phyloP scores from a whole-genome alignment of 2,113 vertebrate genomes.

The Picathartes gymnocephalus region DNA sequence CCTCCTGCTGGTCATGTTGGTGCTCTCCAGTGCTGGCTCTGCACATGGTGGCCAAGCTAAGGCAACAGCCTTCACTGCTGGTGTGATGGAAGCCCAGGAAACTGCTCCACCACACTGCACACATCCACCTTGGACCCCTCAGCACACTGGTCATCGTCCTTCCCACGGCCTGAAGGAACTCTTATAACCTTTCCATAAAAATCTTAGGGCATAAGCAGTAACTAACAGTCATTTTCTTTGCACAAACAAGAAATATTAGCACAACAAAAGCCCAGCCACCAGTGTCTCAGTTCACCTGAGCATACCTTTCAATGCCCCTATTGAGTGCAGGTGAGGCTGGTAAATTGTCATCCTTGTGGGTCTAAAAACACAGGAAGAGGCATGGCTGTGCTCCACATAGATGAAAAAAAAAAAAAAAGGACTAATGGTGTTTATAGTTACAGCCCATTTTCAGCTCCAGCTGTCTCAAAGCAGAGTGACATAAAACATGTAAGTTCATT shows the following conservation, averaged over 20 bases:
- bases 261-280: not conserved
- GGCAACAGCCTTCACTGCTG: not conserved
- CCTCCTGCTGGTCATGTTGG: not conserved
- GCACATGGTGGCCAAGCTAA: not conserved
- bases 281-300: not conserved
- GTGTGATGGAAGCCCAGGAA: not conserved
- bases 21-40: fast-evolving
- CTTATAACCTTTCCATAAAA: not conserved
- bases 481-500: constrained; percentile 30
- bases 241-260: not conserved
- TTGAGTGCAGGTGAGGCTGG: not conserved
- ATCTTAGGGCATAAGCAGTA: not conserved
- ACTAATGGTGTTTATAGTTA: constrained; percentile 44
- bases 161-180: not conserved
- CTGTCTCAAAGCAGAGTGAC: constrained; percentile 51
- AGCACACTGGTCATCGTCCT: not conserved
- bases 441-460: constrained; percentile 10
- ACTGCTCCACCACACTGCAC: not conserved
- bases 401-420: not conserved
- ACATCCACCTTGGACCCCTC: not conserved
- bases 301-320: fast-evolving
- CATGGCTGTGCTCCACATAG: not conserved
- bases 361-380: not conserved
- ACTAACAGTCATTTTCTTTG: not conserved
- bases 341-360: fast-evolving